Evolutionary conservation across 2,113 vertebrate species (phyloP).

Genomic region (Hemiscyllium ocellatum): DNA sequence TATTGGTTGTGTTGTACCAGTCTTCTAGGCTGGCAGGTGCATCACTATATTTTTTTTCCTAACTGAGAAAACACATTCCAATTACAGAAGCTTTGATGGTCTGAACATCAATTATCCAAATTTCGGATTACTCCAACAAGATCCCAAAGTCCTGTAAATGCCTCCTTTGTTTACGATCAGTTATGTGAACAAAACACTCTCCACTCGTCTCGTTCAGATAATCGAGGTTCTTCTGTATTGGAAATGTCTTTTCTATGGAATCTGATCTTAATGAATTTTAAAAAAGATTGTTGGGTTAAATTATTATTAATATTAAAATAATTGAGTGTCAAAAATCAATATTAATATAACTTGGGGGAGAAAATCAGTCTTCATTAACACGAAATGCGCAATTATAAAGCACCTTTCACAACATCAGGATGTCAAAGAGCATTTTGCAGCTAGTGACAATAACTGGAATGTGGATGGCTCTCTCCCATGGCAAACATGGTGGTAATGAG

Average conservation of each 20-base stretch:
- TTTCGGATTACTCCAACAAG: no score
- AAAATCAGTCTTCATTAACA: not conserved
- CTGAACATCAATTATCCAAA: no score
- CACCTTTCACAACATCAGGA: not conserved
- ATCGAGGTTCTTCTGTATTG: not conserved
- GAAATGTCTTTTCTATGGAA: not conserved
- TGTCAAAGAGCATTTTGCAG: not conserved
- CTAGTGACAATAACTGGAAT: not conserved
- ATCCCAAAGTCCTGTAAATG: no score
- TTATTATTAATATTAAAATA: not conserved
- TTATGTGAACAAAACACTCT: no score
- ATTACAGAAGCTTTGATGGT: not conserved
- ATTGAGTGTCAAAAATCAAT: not conserved
- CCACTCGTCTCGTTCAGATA: no score
- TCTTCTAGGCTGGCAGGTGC: not conserved
- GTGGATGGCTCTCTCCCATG: not conserved
- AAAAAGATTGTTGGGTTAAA: not conserved
- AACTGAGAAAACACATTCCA: not conserved
- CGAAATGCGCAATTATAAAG: no score
- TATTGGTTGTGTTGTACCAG: not conserved
- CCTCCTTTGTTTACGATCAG: no score
- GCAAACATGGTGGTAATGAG: no score
- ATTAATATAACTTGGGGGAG: not conserved
- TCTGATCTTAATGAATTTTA: not conserved
- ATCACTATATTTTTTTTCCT: not conserved